phyloP scores from a whole-genome alignment of 2,888 invertebrate species.

The Steinernema scapterisci region DNA sequence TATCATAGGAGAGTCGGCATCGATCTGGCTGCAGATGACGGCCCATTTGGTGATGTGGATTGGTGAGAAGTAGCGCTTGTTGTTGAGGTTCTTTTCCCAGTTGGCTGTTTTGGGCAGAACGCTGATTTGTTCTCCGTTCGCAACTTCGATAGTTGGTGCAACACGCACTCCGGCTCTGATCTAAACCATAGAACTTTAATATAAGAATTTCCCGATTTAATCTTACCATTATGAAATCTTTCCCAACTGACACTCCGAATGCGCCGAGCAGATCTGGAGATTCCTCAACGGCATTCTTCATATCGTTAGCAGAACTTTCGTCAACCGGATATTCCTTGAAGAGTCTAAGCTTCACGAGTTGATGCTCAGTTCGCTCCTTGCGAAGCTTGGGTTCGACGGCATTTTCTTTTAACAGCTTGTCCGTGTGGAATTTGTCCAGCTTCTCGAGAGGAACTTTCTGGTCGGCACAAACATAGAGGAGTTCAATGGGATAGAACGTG shows the following conservation, averaged over 20 bases:
- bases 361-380: background rate
- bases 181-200: background rate
- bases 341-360: background rate
- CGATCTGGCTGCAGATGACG: background rate
- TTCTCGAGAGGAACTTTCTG: slow-evolving; percentile 47
- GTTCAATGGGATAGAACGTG: slow-evolving; percentile 36
- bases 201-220: background rate
- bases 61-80: background rate
- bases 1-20: background rate
- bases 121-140: background rate
- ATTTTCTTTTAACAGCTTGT: background rate
- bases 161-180: background rate
- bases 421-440: slow-evolving; percentile 29
- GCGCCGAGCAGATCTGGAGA: background rate
- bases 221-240: background rate
- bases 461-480: slow-evolving; percentile 38
- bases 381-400: background rate
- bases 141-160: background rate
- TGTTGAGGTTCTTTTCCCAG: background rate
- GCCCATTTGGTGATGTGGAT: background rate
- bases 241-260: background rate
- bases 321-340: background rate
- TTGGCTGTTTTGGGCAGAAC: background rate
- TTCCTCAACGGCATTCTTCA: background rate
- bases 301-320: background rate